Base-by-base conservation (phyloP, 1,140 invertebrate species). In the Lasioglossum baleicum region DNA sequence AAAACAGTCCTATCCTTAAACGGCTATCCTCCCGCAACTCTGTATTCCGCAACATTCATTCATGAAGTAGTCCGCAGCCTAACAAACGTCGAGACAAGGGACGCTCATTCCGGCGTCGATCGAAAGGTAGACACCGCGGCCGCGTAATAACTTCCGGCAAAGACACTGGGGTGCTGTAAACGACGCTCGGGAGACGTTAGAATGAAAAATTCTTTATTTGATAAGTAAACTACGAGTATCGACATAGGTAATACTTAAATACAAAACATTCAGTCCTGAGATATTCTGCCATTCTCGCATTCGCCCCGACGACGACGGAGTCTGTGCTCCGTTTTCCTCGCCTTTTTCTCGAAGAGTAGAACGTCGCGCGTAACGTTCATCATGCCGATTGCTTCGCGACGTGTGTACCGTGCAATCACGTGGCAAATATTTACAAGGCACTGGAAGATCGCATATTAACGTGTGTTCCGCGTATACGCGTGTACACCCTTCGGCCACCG, bases 131-230 rank as follows among this genome's bases (percentile, higher is more conserved):
- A 35, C 35, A 35, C n/a, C n/a, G n/a, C n/a, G n/a, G n/a, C n/a
- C n/a, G n/a, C 7, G 5, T 15, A 15, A 17, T 17, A 15, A 53
- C 17, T 53, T 5, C 13, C 51, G 51, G 51, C 6, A 20, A 53
- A 13, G 44, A 53, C 15, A 53, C 17, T 15, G 15, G 51, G 13
- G 51, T 53, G 15, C 15, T 53, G 15, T 53, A 53, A 53, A 53
- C 15, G 17, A 53, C 51, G 51, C 51, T 15, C 15, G 13, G 17
- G 15, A 53, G 51, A 53, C 15, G 83, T 87, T 89, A 79, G 83
- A 88, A 89, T 92, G 87, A 90, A 90, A 92, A 92, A 92, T 88
- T 35, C 83, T 92, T 92, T 92, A 92, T 91, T 92, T 90, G 85
- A 88, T 89, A 90, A 87, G 87, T 91, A 90, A 87, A 91, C 69